Base-by-base conservation (phyloP, 37 sponge, comb jelly and placozoan genomes). In the Aplysina aerophoba region DNA sequence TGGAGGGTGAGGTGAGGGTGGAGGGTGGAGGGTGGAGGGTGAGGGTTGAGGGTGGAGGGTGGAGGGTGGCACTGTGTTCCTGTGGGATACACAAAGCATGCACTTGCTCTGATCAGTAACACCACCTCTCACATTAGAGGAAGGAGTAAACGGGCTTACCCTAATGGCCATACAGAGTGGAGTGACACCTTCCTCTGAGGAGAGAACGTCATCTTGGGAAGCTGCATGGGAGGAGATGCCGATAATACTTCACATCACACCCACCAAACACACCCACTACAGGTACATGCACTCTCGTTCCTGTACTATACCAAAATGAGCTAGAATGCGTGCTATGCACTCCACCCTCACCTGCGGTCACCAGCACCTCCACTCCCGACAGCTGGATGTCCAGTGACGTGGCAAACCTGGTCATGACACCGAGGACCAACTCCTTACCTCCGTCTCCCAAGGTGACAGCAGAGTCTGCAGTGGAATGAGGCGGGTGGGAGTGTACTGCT, bases 131-230 rank as follows among this genome's bases (percentile, higher is more conserved):
- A 80, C 88, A 88, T 38, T 44, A 11, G 6, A 44, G 6, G 8
- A 8, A 44, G 6, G 8, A 44, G 50, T 44, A 11, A 8, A 44
- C 2, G 2, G 0, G 21, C 86, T 85, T 81, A 92, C 92, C 79
- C 87, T 66, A 86, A 92, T 89, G 55, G 92, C 78, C 37, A 81
- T 33, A 44, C 81, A 81, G 65, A 92, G 31, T 27, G 89, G 80
- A 1, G 41, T 54, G 53, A 92, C 81, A 36, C 35, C 84, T 37
- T 92, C 90, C 57, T 66, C 81, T 6, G 41, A 41, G 72, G 77
- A 92, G 25, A 92, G 40, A 24, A 86, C n/a, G 62, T 92, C 92
- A 44, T 66, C 80, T 44, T 92, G 79, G 4, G 40, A 34, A 27
- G 85, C 85, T 84, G 80, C 36, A 71, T 19, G 30, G n/a, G 8